phyloP scores from a whole-genome alignment of 2,113 vertebrate genomes.

The Scopus umbretta region DNA sequence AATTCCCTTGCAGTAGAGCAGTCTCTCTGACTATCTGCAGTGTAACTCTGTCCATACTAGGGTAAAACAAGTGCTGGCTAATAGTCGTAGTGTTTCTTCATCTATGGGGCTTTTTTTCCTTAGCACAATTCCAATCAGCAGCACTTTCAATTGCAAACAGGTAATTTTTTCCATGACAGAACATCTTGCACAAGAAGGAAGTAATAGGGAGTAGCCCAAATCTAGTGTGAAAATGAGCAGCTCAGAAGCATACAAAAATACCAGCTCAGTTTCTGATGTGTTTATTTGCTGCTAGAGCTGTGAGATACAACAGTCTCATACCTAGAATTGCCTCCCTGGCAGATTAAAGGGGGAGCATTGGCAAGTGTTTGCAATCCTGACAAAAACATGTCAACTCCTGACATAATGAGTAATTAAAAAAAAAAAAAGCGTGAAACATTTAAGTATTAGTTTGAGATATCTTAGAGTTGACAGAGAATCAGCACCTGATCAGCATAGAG shows the following conservation, averaged over 20 bases:
- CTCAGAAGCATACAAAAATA: neutral
- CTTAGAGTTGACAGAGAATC: neutral
- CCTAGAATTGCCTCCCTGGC: neutral
- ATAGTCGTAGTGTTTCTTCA: neutral
- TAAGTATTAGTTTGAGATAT: neutral
- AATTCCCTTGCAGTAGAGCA: neutral
- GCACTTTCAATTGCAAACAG: neutral
- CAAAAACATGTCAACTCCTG: neutral
- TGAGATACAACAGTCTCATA: neutral
- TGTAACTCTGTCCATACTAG: neutral
- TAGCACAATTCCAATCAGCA: neutral
- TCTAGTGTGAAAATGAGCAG: neutral
- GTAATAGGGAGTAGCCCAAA: neutral
- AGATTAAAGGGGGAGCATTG: neutral
- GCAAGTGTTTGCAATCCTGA: neutral
- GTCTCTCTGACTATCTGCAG: neutral
- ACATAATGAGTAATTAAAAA: neutral
- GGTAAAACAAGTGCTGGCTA: neutral
- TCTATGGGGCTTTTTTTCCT: neutral
- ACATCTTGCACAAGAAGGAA: neutral
- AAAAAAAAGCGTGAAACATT: neutral
- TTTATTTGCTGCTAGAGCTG: conserved; percentile 2
- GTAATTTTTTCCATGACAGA: neutral
- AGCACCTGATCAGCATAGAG: neutral
- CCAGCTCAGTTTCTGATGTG: neutral